Percentiles rank a stretch among this genome's conserved stretches.
These are phyloP conservation scores for Porites rus DNA, from an alignment of 92 coral and sea anemone genomes.

Conservation along the genomic window DNA sequence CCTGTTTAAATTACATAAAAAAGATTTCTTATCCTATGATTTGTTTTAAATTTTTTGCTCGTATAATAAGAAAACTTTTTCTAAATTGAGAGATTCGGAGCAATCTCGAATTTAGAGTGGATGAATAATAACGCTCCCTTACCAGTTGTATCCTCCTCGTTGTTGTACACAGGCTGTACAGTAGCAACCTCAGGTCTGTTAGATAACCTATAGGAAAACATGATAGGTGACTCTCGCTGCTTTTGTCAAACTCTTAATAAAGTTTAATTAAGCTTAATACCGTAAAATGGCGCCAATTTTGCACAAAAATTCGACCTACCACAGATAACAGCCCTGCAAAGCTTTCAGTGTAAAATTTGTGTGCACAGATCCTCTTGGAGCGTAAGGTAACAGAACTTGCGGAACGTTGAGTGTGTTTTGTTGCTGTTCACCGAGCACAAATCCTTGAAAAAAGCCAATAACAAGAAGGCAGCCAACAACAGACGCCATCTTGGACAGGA, in stretches of 20 bases:
- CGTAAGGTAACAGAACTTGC: slow-evolving; percentile 85
- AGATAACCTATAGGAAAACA: slow-evolving; percentile 70
- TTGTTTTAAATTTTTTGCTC: too few species aligned
- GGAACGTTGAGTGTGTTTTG: slow-evolving; percentile 92
- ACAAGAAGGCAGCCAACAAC: slow-evolving; percentile 2
- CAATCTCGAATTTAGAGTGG: background rate
- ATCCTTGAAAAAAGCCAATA: slow-evolving; percentile 24
- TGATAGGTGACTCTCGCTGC: background rate
- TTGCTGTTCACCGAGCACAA: slow-evolving; percentile 61
- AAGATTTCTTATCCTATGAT: too few species aligned
- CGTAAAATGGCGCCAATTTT: background rate
- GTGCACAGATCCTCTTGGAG: slow-evolving; percentile 90
- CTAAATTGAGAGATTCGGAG: too few species aligned
- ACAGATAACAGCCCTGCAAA: slow-evolving; percentile 86
- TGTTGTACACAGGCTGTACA: slow-evolving; percentile 72
- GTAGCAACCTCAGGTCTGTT: slow-evolving; percentile 94
- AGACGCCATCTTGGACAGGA: slow-evolving; percentile 31
- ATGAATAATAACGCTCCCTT: background rate
- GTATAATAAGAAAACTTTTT: background rate
- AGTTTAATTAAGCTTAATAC: background rate
- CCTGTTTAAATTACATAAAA: too few species aligned
- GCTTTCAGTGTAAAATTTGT: slow-evolving; percentile 93
- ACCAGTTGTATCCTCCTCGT: slow-evolving; percentile 69
- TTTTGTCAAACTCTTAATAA: background rate
- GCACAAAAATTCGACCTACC: slow-evolving; percentile 56